A percentile compares a stretch with the other conserved stretches of the same genome.
These are phyloP conservation scores for Eupsilia transversa DNA, from an alignment of 2,888 invertebrate genomes.

Conservation along the genomic window DNA sequence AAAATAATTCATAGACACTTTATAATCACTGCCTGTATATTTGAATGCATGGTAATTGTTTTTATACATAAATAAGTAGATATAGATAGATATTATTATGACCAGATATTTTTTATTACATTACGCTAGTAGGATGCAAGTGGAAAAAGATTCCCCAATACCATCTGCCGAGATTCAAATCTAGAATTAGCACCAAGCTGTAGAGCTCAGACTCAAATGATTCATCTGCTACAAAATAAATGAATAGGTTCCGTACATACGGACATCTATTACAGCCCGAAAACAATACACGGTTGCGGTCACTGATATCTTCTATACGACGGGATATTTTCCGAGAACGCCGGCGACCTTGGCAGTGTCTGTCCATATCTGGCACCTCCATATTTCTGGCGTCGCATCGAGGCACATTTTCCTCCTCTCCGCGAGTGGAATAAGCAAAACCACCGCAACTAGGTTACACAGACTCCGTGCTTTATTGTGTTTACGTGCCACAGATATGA, in stretches of 20 bases:
- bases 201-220: constrained; percentile 45
- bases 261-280: constrained; percentile 51
- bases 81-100: background rate
- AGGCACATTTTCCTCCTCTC: constrained; percentile 75
- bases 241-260: constrained; percentile 43
- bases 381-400: constrained; percentile 70
- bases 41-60: constrained; percentile 13
- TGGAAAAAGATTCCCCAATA: constrained; percentile 17
- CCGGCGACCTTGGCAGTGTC: constrained; percentile 72
- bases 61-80: constrained; percentile 3
- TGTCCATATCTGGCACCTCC: constrained; percentile 68
- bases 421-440: constrained; percentile 85
- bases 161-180: constrained; percentile 19
- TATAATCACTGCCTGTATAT: background rate
- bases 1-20: constrained; percentile 13
- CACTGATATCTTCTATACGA: constrained; percentile 58
- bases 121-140: background rate
- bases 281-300: constrained; percentile 70
- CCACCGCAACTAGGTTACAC: constrained; percentile 86
- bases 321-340: constrained; percentile 69
- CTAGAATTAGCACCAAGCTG: constrained; percentile 24
- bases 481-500: constrained; percentile 89
- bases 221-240: constrained; percentile 58
- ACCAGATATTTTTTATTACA: constrained; percentile 7
- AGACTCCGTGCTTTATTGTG: constrained; percentile 87